Evolutionary conservation across 37 sponge, comb jelly and placozoan species (phyloP), one percentile per base, ranked within the genome.

Genomic region (Diacarnus erythraeanus): DNA sequence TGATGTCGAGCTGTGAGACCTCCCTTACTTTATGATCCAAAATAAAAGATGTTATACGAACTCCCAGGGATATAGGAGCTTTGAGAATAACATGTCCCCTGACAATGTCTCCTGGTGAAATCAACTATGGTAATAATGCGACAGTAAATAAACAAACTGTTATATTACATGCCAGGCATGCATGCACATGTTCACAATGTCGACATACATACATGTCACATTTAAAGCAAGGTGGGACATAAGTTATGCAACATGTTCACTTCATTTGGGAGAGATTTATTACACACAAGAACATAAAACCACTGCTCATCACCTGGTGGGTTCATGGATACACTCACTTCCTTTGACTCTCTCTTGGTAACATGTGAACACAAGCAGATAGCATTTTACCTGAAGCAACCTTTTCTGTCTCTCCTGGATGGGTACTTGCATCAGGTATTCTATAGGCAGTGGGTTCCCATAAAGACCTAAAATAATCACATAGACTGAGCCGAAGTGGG

Each of bases 101-200:
- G 31, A 90, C 51, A n/a, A 90, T 40, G 41, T 90, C 90, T 27
- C 86, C 90, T 36, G 51, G 37, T 21, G 57, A 34, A 0, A 90
- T 64, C 40, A 90, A 43, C 80, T 86, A 40, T 65, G 26, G 60
- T 10, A 3, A 59, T 27, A 10, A n/a, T n/a, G n/a, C n/a, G n/a
- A n/a, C n/a, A n/a, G n/a, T n/a, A n/a, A n/a, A n/a, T n/a, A n/a
- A n/a, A n/a, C n/a, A n/a, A n/a, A n/a, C n/a, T n/a, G n/a, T n/a
- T n/a, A n/a, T n/a, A n/a, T n/a, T n/a, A n/a, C n/a, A n/a, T n/a
- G n/a, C n/a, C n/a, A n/a, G n/a, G n/a, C n/a, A n/a, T n/a, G n/a
- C n/a, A n/a, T n/a, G n/a, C n/a, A n/a, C n/a, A n/a, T n/a, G n/a
- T n/a, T n/a, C n/a, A n/a, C n/a, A n/a, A n/a, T n/a, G n/a, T n/a